These are phyloP conservation scores for Larimichthys crocea DNA, from an alignment of 2,113 vertebrate species.

Conservation along the genomic window DNA sequence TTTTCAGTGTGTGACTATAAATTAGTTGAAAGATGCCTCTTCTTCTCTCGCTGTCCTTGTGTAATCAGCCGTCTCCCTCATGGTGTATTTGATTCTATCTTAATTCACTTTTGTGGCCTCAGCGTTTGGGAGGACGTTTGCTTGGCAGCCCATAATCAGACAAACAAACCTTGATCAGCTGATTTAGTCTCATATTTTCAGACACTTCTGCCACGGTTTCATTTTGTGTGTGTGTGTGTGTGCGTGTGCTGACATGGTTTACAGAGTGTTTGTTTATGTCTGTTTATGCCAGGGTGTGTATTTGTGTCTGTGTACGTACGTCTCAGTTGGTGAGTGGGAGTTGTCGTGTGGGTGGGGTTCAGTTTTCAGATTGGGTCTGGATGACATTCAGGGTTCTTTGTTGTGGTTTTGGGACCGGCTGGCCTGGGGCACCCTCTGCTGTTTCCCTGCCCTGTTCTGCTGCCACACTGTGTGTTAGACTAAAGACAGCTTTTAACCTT, in stretches of 20 bases:
- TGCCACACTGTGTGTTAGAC: slow-evolving; percentile 18
- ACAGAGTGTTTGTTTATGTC: slow-evolving; percentile 38
- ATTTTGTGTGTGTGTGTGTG: neutral
- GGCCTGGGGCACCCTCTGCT: slow-evolving; percentile 27
- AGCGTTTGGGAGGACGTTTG: slow-evolving; percentile 16
- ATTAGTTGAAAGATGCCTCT: neutral
- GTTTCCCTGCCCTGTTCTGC: slow-evolving; percentile 51
- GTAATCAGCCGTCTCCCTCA: neutral
- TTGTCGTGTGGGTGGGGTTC: slow-evolving; percentile 53
- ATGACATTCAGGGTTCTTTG: slow-evolving; percentile 70
- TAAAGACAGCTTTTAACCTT: slow-evolving; percentile 42
- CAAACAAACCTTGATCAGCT: slow-evolving; percentile 43
- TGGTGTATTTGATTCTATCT: neutral
- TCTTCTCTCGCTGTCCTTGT: neutral
- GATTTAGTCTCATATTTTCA: slow-evolving; percentile 21
- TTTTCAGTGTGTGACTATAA: neutral
- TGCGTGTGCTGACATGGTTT: slow-evolving; percentile 1
- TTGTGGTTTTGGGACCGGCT: slow-evolving; percentile 68
- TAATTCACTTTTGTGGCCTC: slow-evolving; percentile 10
- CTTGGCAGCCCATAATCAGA: slow-evolving; percentile 34
- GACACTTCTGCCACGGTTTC: slow-evolving; percentile 14
- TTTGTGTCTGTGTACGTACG: slow-evolving; percentile 32
- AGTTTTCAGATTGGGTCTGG: slow-evolving; percentile 65
- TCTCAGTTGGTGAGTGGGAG: slow-evolving; percentile 51
- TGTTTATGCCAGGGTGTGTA: slow-evolving; percentile 52